Evolutionary conservation across 2,797 vertebrate species (phyloP).

Genomic region (Etheostoma nigrum): DNA sequence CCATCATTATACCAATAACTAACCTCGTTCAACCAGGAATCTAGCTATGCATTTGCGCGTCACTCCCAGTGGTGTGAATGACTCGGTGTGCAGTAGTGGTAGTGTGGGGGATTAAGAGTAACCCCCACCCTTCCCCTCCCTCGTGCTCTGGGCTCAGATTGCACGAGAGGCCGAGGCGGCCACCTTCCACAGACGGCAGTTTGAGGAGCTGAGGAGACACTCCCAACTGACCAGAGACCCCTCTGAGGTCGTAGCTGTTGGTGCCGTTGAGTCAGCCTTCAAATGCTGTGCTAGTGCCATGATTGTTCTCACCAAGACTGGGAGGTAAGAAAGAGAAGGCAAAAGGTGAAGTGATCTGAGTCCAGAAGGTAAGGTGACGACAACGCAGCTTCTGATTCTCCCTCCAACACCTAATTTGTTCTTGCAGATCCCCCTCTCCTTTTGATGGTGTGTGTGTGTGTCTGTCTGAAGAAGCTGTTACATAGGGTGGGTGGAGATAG

Average conservation of each 20-base stretch:
- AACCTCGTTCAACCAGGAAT: slow-evolving; percentile 21
- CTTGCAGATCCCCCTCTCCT: not conserved
- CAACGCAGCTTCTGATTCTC: not conserved
- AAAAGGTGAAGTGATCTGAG: not conserved
- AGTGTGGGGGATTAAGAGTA: slow-evolving; percentile 72
- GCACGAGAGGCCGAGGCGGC: slow-evolving; percentile 98
- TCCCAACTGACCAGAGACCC: slow-evolving; percentile 92
- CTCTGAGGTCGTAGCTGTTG: slow-evolving; percentile 93
- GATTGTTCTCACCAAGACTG: slow-evolving; percentile 96
- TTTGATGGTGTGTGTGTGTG: not conserved
- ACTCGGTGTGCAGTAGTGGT: slow-evolving; percentile 15
- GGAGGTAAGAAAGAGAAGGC: slow-evolving; percentile 88
- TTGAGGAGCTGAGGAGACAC: slow-evolving; percentile 94
- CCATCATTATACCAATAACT: not conserved
- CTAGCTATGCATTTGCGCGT: slow-evolving; percentile 48
- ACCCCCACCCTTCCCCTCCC: slow-evolving; percentile 57
- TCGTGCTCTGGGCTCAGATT: slow-evolving; percentile 86
- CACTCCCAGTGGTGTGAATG: slow-evolving; percentile 60
- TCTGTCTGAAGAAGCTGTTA: slow-evolving; percentile 2
- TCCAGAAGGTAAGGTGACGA: slow-evolving; percentile 59
- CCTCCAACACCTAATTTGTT: slow-evolving; percentile 4
- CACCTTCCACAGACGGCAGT: slow-evolving; percentile 97
- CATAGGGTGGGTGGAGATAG: slow-evolving; percentile 26
- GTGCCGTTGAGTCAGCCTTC: slow-evolving; percentile 97
- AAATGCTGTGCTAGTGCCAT: slow-evolving; percentile 96